Base-by-base conservation (phyloP, 2,888 invertebrate genomes). In the Sicus ferrugineus region DNA sequence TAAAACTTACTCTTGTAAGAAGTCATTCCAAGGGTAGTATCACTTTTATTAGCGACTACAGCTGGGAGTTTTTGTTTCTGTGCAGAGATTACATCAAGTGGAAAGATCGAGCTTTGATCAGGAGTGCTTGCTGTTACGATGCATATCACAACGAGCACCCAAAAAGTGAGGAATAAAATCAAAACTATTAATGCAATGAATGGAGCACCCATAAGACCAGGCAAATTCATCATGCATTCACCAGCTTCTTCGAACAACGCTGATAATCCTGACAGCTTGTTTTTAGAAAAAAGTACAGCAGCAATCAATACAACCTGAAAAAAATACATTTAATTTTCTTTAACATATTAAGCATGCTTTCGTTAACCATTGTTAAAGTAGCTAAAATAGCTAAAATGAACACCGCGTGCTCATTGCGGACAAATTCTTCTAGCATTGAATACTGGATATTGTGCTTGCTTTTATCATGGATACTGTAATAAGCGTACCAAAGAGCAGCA, bases 191-290 rank as follows among this genome's bases (percentile, higher is more conserved):
- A 95, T 0, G 97, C 97, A 79, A 94, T 85, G 16, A 94, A 83
- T 0, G 95, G 95, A 80, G 96, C 96, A 52, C 95, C 86, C 79
- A 96, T 90, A 58, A 97, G 87, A 3, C 92, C 90, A 0, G 97
- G 97, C 76, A 97, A 89, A 76, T 92, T 91, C 69, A 91, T 89
- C 77, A 97, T 88, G 80, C 96, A 97, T 78, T 92, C 90, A 16
- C 95, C 94, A 1, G 97, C 95, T 86, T 97, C 96, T 80, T 91
- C 91, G 83, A 97, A 97, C 70, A 97, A 86, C 23, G 92, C 90
- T 0, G 95, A 91, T 77, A 97, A 87, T 79, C 96, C 93, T 48
- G 91, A 89, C 0, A 97, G 90, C 77, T 94, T 90, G 77, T 93
- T 92, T 65, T 95, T 89, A 87, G 95, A 89, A 75, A 91, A 90